These are phyloP conservation scores for Adoxophyes honmai DNA, from an alignment of 1,140 invertebrate species.

Conservation along the genomic window DNA sequence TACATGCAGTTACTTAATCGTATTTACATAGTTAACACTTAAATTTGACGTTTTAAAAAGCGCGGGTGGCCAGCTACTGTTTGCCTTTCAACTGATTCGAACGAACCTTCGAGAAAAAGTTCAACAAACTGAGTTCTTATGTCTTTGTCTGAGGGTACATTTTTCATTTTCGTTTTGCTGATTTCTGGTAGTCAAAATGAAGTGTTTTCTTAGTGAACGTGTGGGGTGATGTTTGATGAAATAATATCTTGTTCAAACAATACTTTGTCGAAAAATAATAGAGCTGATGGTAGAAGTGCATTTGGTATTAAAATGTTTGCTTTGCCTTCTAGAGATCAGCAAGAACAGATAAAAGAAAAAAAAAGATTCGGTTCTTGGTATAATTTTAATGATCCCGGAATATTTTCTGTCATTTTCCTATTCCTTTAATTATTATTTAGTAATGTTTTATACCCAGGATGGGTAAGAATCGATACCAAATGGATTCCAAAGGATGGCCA, in stretches of 20 bases:
- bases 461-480: too few relatives aligned
- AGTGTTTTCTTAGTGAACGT: constrained; percentile 20
- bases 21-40: constrained; percentile 59
- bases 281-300: constrained; percentile 4
- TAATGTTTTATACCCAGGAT: too few relatives aligned
- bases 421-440: too few relatives aligned
- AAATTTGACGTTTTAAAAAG: constrained; percentile 49
- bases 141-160: constrained; percentile 9
- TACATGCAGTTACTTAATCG: constrained; percentile 46
- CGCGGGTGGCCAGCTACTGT: constrained; percentile 68
- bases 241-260: constrained; percentile 44
- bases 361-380: too few relatives aligned
- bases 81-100: constrained; percentile 54
- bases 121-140: constrained; percentile 15
- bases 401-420: too few relatives aligned
- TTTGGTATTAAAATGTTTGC: constrained; percentile 11
- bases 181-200: background rate
- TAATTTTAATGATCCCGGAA: too few relatives aligned
- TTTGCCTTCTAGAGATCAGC: background rate
- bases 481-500: too few relatives aligned
- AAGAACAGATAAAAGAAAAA: too few relatives aligned
- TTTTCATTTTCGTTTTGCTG: constrained; percentile 13
- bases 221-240: constrained; percentile 41
- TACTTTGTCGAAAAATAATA: constrained; percentile 15
- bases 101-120: constrained; percentile 31